phyloP scores from a whole-genome alignment of 1,140 invertebrate genomes.

The Nomia melanderi region DNA sequence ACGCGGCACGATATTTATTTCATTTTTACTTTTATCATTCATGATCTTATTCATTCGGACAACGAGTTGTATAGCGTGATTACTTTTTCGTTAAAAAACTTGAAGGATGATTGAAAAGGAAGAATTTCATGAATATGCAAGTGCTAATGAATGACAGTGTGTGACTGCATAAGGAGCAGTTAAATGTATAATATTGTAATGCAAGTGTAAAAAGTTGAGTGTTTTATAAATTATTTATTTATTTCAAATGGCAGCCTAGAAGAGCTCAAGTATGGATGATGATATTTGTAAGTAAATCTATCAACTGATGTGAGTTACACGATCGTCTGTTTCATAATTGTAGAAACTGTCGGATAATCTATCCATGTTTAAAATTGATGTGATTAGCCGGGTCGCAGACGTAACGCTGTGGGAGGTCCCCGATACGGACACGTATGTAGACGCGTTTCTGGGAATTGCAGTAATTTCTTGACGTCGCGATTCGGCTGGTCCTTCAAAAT shows the following conservation, averaged over 20 bases:
- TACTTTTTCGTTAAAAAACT: not conserved
- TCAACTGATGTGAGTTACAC: not conserved
- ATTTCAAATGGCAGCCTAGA: not conserved
- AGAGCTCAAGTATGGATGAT: constrained; percentile 44
- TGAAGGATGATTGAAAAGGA: not conserved
- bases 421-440: constrained; percentile 14
- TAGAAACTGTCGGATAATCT: constrained; percentile 3
- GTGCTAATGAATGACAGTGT: too few species aligned
- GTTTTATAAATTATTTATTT: not conserved
- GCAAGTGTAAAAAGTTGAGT: not conserved
- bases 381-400: constrained; percentile 23
- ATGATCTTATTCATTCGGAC: not conserved
- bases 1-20: not conserved
- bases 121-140: not conserved
- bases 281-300: constrained; percentile 56
- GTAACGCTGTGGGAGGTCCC: constrained; percentile 37
- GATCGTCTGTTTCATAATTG: not conserved
- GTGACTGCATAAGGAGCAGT: not conserved
- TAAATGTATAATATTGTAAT: not conserved
- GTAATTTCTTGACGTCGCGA: constrained; percentile 29
- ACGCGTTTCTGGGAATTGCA: constrained; percentile 35
- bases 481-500: not conserved
- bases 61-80: not conserved
- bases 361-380: constrained; percentile 13
- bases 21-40: too few species aligned